Evolutionary conservation across 2,888 invertebrate genomes (phyloP).

Genomic region (Luperina testacea): DNA sequence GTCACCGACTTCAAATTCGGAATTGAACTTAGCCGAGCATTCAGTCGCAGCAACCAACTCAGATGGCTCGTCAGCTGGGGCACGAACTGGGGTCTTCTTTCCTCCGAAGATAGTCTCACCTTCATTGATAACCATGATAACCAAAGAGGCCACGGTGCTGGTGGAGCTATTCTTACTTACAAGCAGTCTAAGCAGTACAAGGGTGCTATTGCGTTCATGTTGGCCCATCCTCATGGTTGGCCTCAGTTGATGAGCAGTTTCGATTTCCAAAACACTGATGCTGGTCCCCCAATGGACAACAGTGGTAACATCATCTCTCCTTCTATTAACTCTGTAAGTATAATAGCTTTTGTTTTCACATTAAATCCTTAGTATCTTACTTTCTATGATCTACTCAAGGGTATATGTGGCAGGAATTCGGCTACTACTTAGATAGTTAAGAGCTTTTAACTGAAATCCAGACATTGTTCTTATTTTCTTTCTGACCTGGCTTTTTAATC

Average conservation of each 20-base stretch:
- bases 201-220: slow-evolving; percentile 95
- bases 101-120: slow-evolving; percentile 91
- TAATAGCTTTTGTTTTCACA: background rate
- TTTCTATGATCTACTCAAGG: background rate
- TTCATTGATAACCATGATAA: slow-evolving; percentile 98
- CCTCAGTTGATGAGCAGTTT: slow-evolving; percentile 97
- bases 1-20: slow-evolving; percentile 93
- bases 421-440: background rate
- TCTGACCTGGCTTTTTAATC: background rate
- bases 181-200: slow-evolving; percentile 92
- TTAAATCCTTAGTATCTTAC: too few relatives aligned
- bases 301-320: slow-evolving; percentile 92
- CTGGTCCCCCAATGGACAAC: slow-evolving; percentile 92
- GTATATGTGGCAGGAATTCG: background rate
- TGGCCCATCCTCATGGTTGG: slow-evolving; percentile 95
- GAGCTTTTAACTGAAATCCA: background rate
- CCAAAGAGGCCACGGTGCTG: slow-evolving; percentile 94
- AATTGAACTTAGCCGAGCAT: slow-evolving; percentile 83
- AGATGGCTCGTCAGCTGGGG: slow-evolving; percentile 92
- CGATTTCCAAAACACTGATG: slow-evolving; percentile 91
- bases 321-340: slow-evolving; percentile 89
- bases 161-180: slow-evolving; percentile 92
- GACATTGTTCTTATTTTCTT: background rate
- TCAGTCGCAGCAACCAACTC: slow-evolving; percentile 90
- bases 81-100: slow-evolving; percentile 91